These are phyloP conservation scores for Tretioscincus oriximinensis DNA, from an alignment of 2,113 vertebrate species.

Conservation along the genomic window DNA sequence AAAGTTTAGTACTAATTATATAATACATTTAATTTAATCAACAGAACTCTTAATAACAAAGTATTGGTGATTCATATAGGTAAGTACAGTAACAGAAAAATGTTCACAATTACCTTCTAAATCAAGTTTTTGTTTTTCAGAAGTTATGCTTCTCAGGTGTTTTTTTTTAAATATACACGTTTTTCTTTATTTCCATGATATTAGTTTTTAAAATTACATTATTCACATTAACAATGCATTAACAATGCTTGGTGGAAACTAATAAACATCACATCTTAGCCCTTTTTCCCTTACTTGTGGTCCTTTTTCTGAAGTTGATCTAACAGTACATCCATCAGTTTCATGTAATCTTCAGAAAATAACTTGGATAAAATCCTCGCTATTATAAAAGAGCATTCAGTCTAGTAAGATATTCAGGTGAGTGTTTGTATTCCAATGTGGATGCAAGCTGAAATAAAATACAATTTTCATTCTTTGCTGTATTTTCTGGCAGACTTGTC, in stretches of 20 bases:
- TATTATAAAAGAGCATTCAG: not conserved
- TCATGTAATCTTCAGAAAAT: slow-evolving; percentile 41
- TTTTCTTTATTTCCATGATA: slow-evolving; percentile 34
- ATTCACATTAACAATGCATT: slow-evolving; percentile 11
- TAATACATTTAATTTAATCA: slow-evolving; percentile 42
- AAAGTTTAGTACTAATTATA: slow-evolving; percentile 8
- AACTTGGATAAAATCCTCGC: not conserved
- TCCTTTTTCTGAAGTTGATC: not conserved
- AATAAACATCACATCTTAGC: slow-evolving; percentile 35
- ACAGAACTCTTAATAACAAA: slow-evolving; percentile 31
- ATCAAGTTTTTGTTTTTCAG: slow-evolving; percentile 23
- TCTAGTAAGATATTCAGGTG: not conserved
- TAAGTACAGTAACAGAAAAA: slow-evolving; percentile 42
- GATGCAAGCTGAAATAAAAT: not conserved
- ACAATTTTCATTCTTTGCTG: not conserved
- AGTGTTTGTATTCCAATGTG: not conserved
- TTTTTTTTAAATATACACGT: slow-evolving; percentile 22
- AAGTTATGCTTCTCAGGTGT: slow-evolving; percentile 38
- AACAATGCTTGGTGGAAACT: not conserved
- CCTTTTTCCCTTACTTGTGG: slow-evolving; percentile 8
- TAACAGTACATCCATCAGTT: slow-evolving; percentile 25
- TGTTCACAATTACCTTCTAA: slow-evolving; percentile 36
- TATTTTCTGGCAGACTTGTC: no score
- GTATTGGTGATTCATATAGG: not conserved
- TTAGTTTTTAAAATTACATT: slow-evolving; percentile 36